A percentile compares a stretch with the other conserved stretches of the same genome.
phyloP scores from a whole-genome alignment of 2,797 vertebrate species.

The Pseudochirops corinnae region DNA sequence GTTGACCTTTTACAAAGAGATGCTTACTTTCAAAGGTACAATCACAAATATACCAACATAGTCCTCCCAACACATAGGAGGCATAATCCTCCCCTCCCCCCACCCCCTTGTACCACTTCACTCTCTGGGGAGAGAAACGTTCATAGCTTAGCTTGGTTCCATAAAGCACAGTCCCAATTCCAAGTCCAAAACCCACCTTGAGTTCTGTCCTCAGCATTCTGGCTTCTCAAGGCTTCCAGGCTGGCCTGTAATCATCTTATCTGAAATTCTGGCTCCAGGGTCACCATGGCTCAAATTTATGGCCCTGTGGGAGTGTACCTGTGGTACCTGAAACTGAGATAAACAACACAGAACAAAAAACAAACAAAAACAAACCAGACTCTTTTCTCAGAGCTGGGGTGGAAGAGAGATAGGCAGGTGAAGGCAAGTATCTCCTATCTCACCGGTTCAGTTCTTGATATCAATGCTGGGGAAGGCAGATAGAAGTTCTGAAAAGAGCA shows the following conservation, averaged over 20 bases:
- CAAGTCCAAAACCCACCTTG: background rate
- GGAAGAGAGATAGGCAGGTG: background rate
- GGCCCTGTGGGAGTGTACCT: background rate
- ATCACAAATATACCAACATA: background rate
- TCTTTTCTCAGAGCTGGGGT: background rate
- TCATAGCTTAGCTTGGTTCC: background rate
- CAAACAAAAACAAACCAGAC: background rate
- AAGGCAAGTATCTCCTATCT: background rate
- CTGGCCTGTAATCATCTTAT: background rate
- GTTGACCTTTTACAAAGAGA: too few relatives aligned
- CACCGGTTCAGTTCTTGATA: background rate
- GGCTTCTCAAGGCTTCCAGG: background rate
- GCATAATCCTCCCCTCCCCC: too few relatives aligned
- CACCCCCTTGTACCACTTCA: too few relatives aligned
- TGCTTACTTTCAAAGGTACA: background rate
- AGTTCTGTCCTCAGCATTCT: background rate
- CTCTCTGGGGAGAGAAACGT: background rate
- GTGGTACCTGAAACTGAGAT: background rate
- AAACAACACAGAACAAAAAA: background rate
- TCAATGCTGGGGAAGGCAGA: background rate
- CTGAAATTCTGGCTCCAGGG: background rate
- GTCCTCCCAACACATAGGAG: background rate
- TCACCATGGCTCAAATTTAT: background rate
- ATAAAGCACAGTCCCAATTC: background rate
- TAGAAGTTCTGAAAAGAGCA: too few relatives aligned